These are phyloP conservation scores for Andrena trimmerana DNA, from an alignment of 2,888 invertebrate genomes.

Conservation along the genomic window DNA sequence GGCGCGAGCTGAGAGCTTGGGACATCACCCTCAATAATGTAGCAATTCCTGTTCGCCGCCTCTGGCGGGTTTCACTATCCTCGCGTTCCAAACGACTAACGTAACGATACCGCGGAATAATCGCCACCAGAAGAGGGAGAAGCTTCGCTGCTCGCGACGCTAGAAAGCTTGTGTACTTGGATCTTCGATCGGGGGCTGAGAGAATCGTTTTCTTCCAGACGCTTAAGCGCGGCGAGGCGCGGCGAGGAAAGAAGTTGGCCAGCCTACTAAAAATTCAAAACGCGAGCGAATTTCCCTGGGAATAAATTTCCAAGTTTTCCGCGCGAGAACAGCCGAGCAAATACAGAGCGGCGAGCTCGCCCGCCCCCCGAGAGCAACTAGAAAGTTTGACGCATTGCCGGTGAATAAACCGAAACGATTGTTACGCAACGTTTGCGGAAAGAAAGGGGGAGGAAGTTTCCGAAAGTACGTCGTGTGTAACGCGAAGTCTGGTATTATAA, in stretches of 20 bases:
- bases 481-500: constrained; percentile 13
- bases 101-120: constrained; percentile 12
- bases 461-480: constrained; percentile 21
- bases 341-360: constrained; percentile 72
- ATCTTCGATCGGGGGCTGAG: constrained; percentile 32
- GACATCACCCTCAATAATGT: constrained; percentile 41
- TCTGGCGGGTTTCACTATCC: constrained; percentile 11
- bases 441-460: constrained; percentile 44
- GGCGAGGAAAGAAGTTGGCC: constrained; percentile 65
- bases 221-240: constrained; percentile 57
- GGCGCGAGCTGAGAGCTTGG: constrained; percentile 21
- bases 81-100: too few species aligned
- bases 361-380: constrained; percentile 68
- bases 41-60: constrained; percentile 33
- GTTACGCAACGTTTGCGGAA: constrained; percentile 72
- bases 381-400: constrained; percentile 81
- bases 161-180: background rate
- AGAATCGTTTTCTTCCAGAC: constrained; percentile 64
- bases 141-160: background rate
- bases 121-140: background rate
- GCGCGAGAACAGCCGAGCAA: constrained; percentile 75
- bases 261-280: constrained; percentile 79
- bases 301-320: constrained; percentile 81
- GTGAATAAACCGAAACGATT: constrained; percentile 81
- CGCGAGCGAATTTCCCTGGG: constrained; percentile 75